Conservation (phyloP, 2,797 vertebrate species). For the Perdix hodgsoniae region DNA sequence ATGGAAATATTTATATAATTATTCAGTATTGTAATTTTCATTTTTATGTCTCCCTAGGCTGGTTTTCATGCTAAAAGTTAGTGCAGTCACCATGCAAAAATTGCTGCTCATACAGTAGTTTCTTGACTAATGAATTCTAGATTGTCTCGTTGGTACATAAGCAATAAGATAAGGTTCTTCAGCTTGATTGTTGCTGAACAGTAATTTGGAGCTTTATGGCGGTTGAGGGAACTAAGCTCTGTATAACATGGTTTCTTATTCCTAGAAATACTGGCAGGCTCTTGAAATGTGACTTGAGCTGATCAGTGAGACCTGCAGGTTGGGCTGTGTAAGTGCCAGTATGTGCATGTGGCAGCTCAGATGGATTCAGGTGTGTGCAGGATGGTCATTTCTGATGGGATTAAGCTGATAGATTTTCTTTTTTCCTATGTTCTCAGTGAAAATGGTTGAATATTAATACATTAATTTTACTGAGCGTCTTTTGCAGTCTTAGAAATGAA, state of each 20-base stretch:
- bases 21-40: not conserved
- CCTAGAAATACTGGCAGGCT: not conserved
- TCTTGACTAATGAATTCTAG: not conserved
- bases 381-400: not conserved
- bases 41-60: not conserved
- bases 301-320: not conserved
- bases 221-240: not conserved
- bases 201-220: not conserved
- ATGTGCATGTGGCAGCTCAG: not conserved
- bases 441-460: not conserved
- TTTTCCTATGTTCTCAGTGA: not conserved
- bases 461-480: not conserved
- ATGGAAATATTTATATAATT: not conserved
- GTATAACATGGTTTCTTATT: not conserved
- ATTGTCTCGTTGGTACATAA: not conserved
- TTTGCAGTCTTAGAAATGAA: not conserved
- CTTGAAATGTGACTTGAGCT: not conserved
- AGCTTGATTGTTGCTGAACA: not conserved
- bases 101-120: not conserved
- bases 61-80: not conserved
- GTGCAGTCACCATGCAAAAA: not conserved
- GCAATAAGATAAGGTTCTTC: not conserved
- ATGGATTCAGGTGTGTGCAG: not conserved
- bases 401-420: not conserved
- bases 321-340: accelerated